phyloP scores from a whole-genome alignment of 1,140 invertebrate genomes.

The Formica selysi region DNA sequence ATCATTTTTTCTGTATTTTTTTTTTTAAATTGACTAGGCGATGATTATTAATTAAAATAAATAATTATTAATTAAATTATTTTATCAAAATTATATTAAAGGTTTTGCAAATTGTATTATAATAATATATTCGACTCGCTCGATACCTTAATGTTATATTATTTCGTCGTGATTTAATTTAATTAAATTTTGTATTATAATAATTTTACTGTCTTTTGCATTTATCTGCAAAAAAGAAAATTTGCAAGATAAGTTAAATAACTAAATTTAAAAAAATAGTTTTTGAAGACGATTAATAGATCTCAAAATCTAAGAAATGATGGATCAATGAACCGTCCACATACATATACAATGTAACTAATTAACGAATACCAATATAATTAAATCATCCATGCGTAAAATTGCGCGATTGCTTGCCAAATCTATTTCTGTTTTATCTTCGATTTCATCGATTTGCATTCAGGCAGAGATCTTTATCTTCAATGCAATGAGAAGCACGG shows the following conservation, averaged over 20 bases:
- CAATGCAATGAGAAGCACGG: not conserved
- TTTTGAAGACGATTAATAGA: not conserved
- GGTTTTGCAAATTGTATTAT: not conserved
- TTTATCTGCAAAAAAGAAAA: not conserved
- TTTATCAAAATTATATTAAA: no score
- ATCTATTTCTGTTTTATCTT: conserved; percentile 24
- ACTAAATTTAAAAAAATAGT: not conserved
- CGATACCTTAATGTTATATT: not conserved
- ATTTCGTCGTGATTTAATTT: not conserved
- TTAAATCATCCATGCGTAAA: not conserved
- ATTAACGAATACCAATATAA: not conserved
- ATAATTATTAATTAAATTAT: not conserved
- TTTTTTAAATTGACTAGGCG: not conserved
- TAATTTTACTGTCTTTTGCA: not conserved
- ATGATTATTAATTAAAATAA: not conserved
- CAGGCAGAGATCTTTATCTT: conserved; percentile 4
- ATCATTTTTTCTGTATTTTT: not conserved
- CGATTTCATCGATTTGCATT: conserved; percentile 28
- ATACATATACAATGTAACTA: not conserved
- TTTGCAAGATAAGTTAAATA: not conserved
- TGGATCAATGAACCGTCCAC: no score
- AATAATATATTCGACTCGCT: not conserved
- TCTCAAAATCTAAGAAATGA: not conserved
- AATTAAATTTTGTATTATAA: no score
- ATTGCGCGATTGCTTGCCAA: not conserved